A percentile compares a stretch with the other conserved stretches of the same genome.
Evolutionary conservation across 2,888 invertebrate genomes (phyloP).

Genomic region (Trachelus stipa): DNA sequence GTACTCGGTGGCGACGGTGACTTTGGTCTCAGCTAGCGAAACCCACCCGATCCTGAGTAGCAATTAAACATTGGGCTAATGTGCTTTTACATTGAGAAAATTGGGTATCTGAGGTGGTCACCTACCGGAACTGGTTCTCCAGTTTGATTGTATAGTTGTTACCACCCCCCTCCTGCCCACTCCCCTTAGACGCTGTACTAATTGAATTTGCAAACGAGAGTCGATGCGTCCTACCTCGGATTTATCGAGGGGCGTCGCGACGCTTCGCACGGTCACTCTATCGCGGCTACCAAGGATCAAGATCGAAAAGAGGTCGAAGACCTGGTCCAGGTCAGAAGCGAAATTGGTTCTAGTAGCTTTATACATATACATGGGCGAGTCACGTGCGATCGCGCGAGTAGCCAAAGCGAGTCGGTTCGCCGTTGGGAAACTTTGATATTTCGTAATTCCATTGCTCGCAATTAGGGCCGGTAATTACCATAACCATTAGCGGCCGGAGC

Average conservation of each 20-base stretch:
- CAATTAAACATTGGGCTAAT: constrained; percentile 62
- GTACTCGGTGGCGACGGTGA: constrained; percentile 7
- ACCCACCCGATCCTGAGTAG: constrained; percentile 56
- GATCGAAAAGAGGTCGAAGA: neutral
- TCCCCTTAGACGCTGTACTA: constrained; percentile 37
- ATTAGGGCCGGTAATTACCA: constrained; percentile 67
- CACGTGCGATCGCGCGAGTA: constrained; percentile 8
- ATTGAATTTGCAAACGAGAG: constrained; percentile 47
- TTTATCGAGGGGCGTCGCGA: neutral
- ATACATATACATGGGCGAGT: neutral
- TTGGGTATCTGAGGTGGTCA: constrained; percentile 54
- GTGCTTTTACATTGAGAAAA: constrained; percentile 64
- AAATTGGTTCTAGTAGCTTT: neutral
- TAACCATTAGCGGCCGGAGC: constrained; percentile 62
- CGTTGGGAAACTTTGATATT: constrained; percentile 62
- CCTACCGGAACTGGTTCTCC: constrained; percentile 4
- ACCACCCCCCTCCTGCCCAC: neutral
- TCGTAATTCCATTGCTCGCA: constrained; percentile 66
- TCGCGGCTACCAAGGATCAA: neutral
- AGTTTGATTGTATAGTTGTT: constrained; percentile 2
- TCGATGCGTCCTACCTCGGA: neutral
- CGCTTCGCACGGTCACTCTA: neutral
- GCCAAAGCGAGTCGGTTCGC: constrained; percentile 22
- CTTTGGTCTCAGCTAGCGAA: constrained; percentile 25
- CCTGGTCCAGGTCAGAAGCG: neutral